A percentile compares a stretch with the other conserved stretches of the same genome.
Evolutionary conservation across 2,888 invertebrate species (phyloP).

Genomic region (Nomada lathburiana): DNA sequence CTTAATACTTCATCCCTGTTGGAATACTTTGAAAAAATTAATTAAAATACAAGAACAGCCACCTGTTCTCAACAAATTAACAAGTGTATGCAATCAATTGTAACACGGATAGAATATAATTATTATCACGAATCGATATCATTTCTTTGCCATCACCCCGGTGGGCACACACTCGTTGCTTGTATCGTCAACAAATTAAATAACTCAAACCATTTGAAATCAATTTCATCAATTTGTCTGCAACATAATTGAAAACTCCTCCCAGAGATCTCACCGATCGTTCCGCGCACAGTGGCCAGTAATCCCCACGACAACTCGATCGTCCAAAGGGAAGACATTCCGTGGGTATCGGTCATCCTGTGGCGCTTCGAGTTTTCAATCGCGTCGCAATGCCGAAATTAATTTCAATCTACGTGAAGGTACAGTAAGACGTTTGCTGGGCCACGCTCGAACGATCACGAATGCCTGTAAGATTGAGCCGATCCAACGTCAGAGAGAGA

Average conservation of each 20-base stretch:
- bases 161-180: too few relatives aligned
- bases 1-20: too few relatives aligned
- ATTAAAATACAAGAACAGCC: too few relatives aligned
- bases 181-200: background rate
- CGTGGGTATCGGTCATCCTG: slow-evolving; percentile 31
- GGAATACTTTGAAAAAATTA: too few relatives aligned
- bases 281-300: background rate
- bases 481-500: slow-evolving; percentile 71
- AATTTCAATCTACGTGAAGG: slow-evolving; percentile 79
- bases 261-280: background rate
- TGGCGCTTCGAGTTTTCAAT: slow-evolving; percentile 70
- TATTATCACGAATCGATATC: too few relatives aligned
- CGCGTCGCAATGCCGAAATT: slow-evolving; percentile 76
- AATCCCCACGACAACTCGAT: slow-evolving; percentile 25
- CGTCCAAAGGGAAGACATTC: slow-evolving; percentile 3
- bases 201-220: background rate
- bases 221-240: background rate
- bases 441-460: slow-evolving; percentile 77
- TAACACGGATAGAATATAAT: too few relatives aligned
- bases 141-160: too few relatives aligned
- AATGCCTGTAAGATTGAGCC: slow-evolving; percentile 80
- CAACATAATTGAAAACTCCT: background rate
- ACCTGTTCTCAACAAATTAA: too few relatives aligned
- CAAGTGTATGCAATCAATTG: too few relatives aligned
- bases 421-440: slow-evolving; percentile 53